Conservation (phyloP, 2,113 vertebrate genomes). For the Brienomyrus brachyistius region DNA sequence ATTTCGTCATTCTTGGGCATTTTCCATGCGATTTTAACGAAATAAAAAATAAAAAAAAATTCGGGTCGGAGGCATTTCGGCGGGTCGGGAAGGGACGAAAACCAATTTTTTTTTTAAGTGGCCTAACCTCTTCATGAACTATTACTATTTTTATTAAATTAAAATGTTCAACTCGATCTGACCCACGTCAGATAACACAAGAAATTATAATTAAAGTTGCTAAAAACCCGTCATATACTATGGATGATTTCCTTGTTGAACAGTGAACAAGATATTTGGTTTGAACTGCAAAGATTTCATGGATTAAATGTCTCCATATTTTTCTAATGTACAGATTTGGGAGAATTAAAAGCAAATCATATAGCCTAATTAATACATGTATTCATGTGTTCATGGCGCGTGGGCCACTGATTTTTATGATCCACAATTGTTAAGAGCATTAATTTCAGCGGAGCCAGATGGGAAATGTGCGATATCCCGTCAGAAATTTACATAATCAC, state of each 20-base stretch:
- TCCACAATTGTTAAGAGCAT: background rate
- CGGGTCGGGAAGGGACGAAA: no score
- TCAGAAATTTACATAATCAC: background rate
- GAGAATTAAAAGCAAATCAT: background rate
- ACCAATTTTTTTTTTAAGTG: no score
- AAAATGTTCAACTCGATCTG: background rate
- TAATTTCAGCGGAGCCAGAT: background rate
- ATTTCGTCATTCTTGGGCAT: no score
- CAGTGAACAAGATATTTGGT: background rate
- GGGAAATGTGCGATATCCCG: background rate
- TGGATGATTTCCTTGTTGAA: background rate
- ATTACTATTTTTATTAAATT: background rate
- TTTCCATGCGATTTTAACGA: no score
- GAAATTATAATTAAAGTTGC: background rate
- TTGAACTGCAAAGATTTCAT: background rate
- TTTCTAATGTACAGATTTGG: background rate
- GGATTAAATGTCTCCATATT: background rate
- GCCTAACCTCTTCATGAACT: background rate
- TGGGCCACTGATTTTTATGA: background rate
- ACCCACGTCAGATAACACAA: background rate
- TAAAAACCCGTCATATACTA: background rate
- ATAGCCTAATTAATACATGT: background rate
- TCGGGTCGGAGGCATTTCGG: no score
- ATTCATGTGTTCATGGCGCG: background rate
- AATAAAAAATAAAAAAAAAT: no score